Evolutionary conservation across 2,113 vertebrate genomes (phyloP), one percentile per base, ranked within the genome.

Genomic region (Manacus vitellinus): DNA sequence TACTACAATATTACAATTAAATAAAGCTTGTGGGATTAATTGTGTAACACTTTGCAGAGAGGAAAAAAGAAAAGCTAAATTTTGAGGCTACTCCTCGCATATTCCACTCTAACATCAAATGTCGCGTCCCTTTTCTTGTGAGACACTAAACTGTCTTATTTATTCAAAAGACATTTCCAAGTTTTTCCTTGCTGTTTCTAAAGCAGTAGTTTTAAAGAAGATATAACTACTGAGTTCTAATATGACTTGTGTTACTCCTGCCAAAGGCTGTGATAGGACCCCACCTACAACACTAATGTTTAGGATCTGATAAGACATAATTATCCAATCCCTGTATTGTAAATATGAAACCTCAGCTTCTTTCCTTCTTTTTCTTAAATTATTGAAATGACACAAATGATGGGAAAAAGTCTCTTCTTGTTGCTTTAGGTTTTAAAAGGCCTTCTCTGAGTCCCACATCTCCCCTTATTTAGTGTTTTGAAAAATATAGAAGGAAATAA

Each of bases 1-100:
- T 76, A 49, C 39, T 79, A 75, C 37, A 90, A 58, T 91, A 82
- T 66, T 72, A 70, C 41, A 96, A 54, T 93, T 94, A 97, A 92
- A 61, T 24, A 75, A 91, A 82, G n/a, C 43, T 95, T 59, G 30
- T 86, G 63, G 62, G 55, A 87, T 95, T 88, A 93, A 52, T 95
- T 90, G 31, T 80, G 67, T 62, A 41, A 28, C 44, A 47, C 30
- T 79, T 91, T 43, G 4, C 21, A 39, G n/a, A 20, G 6, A 33
- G 9, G 17, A 44, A 23, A 51, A 55, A 54, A 39, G 17, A 30
- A 30, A 24, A 5, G 13, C 28, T 61, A 21, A 49, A 43, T 71
- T 70, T 85, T 58, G 44, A 86, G n/a, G 43, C 47, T 86, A 12
- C 5, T 16, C 3, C 92, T 95, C 39, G 67, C 55, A 71, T 71